Evolutionary conservation across 2,113 vertebrate species (phyloP), one percentile per base, ranked within the genome.

Genomic region (Sisor rabdophorus): DNA sequence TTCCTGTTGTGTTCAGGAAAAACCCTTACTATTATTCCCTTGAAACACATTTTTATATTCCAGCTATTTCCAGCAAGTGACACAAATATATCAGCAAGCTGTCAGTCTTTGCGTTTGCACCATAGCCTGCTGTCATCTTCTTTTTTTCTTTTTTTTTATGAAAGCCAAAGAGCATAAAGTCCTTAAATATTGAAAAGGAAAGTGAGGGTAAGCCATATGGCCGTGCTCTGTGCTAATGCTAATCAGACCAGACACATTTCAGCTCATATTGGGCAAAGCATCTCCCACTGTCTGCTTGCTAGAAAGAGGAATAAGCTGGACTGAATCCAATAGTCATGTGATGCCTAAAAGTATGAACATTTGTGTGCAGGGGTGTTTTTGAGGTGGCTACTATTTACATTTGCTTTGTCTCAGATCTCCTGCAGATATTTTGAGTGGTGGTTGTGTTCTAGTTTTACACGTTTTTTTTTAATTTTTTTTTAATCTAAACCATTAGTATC

Each of bases 241-340:
- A 94, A 95, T 93, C 86, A 91, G 92, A 90, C 90, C 84, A 88
- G 93, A 94, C 93, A 93, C 87, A 87, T 86, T 91, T 96, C 92
- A 89, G 84, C 88, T 94, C 85, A 90, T 85, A 88, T 95, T 95
- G 91, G 87, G 73, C 85, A 85, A 94, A 92, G 93, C 94, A 94
- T 79, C 86, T 89, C 87, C 69, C 50, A 76, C 82, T 83, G 17
- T 85, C 77, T 86, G 83, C 61, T n/a, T 70, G 83, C 86, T 85
- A 87, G 86, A 85, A 85, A 36, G 83, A 84, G 78, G 81, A 79
- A 79, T 79, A 80, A 81, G 80, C 76, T 58, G 81, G 84, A 81
- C 68, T 54, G 53, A 54, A 55, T 55, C 60, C 11, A 7, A 76
- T 67, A n/a, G 28, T 56, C 19, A 64, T 26, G n/a, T 48, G 40